Evolutionary conservation across 2,888 invertebrate species (phyloP).

Genomic region (Meteorus cinctellus): DNA sequence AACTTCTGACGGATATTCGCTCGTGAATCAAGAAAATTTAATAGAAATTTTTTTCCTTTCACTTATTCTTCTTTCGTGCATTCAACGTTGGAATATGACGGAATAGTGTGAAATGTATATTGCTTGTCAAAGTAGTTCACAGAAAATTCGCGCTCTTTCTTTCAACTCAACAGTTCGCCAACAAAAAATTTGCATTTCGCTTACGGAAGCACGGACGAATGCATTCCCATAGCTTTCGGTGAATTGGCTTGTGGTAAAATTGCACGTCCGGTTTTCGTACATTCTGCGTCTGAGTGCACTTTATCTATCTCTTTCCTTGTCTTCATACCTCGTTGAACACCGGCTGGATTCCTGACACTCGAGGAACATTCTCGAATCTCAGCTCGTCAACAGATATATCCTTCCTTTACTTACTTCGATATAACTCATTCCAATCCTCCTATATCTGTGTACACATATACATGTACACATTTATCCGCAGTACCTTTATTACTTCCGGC

Average conservation of each 20-base stretch:
- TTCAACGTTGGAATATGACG: background rate
- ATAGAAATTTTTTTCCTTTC: background rate
- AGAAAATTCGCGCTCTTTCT: conserved; percentile 29
- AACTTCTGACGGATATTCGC: background rate
- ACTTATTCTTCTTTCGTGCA: background rate
- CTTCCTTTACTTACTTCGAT: conserved; percentile 38
- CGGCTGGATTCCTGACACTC: conserved; percentile 44
- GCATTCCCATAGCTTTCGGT: conserved; percentile 55
- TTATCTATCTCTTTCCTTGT: conserved; percentile 38
- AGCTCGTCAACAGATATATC: conserved; percentile 53
- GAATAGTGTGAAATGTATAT: background rate
- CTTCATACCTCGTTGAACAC: conserved; percentile 36
- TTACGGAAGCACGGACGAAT: conserved; percentile 58
- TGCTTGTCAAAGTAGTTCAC: conserved; percentile 9
- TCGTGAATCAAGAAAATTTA: background rate
- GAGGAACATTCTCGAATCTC: conserved; percentile 51
- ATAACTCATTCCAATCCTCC: conserved; percentile 24
- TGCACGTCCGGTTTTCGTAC: conserved; percentile 58
- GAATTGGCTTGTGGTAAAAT: conserved; percentile 59
- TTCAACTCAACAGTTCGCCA: conserved; percentile 17
- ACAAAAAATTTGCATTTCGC: conserved; percentile 56
- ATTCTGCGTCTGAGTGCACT: conserved; percentile 57
- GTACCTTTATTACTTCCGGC: conserved; percentile 47
- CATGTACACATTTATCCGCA: background rate
- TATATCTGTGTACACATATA: conserved; percentile 9